Percentiles rank a stretch among this genome's conserved stretches.
These are phyloP conservation scores for Pelvicachromis taeniatus DNA, from an alignment of 2,113 vertebrate genomes.

Conservation along the genomic window DNA sequence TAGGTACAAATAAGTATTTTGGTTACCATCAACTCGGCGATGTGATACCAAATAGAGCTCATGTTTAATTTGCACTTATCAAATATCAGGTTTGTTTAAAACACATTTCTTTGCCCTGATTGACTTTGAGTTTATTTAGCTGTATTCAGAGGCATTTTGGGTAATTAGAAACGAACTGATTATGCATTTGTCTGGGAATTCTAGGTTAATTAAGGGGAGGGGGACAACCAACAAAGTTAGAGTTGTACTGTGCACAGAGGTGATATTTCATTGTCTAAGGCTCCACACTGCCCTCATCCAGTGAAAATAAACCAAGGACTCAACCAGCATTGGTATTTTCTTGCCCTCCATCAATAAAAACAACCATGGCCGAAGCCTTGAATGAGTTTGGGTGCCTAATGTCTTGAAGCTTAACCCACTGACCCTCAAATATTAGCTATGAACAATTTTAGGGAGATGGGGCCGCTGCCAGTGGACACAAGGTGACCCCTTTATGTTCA, in stretches of 20 bases:
- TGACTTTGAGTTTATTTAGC: neutral
- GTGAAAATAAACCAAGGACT: neutral
- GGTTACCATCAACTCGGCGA: neutral
- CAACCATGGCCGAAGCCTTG: conserved; percentile 19
- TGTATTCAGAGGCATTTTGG: neutral
- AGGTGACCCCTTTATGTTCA: neutral
- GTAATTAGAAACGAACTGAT: neutral
- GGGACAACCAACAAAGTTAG: neutral
- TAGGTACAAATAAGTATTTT: neutral
- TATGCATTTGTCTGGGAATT: neutral
- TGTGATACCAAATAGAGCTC: rapidly evolving
- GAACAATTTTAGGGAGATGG: conserved; percentile 8
- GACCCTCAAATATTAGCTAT: conserved; percentile 63
- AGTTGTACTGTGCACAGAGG: neutral
- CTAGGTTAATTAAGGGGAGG: neutral
- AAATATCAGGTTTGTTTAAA: neutral
- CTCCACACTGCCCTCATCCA: neutral
- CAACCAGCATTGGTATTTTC: neutral
- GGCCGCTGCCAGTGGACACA: neutral
- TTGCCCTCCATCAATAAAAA: conserved; percentile 32
- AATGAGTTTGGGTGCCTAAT: conserved; percentile 44
- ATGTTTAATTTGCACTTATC: neutral
- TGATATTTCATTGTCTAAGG: neutral
- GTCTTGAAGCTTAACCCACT: conserved; percentile 57
- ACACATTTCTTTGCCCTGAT: neutral